These are phyloP conservation scores for Byasa hedistus DNA, from an alignment of 2,888 invertebrate genomes.

Conservation along the genomic window DNA sequence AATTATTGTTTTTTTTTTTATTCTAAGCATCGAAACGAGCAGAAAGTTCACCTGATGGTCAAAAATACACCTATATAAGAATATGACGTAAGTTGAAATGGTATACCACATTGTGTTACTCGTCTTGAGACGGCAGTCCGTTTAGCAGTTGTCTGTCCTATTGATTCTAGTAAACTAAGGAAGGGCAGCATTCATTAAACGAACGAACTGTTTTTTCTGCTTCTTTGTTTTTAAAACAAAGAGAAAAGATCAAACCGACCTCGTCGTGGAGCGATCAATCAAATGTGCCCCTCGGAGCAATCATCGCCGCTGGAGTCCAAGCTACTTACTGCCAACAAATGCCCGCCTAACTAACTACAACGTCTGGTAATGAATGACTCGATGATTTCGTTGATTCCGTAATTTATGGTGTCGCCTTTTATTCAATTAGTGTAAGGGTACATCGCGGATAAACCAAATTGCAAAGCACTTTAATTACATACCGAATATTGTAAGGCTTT, in stretches of 20 bases:
- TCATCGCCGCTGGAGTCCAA: slow-evolving; percentile 41
- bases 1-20: too few relatives aligned
- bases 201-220: slow-evolving; percentile 5
- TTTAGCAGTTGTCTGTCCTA: neutral
- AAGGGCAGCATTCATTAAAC: slow-evolving; percentile 1
- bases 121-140: too few relatives aligned
- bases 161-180: neutral
- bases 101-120: too few relatives aligned
- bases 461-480: slow-evolving; percentile 13
- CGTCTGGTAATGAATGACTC: slow-evolving; percentile 36
- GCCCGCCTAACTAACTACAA: slow-evolving; percentile 24
- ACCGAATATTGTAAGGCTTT: slow-evolving; percentile 9
- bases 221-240: slow-evolving; percentile 11
- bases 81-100: too few relatives aligned
- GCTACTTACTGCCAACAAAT: slow-evolving; percentile 35
- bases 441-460: slow-evolving; percentile 24
- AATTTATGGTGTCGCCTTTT: slow-evolving; percentile 20
- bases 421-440: slow-evolving; percentile 30
- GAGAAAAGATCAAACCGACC: slow-evolving; percentile 21
- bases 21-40: too few relatives aligned
- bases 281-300: slow-evolving; percentile 35
- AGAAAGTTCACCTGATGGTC: too few relatives aligned
- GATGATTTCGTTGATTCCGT: slow-evolving; percentile 31
- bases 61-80: too few relatives aligned
- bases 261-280: slow-evolving; percentile 38